Evolutionary conservation across 2,797 vertebrate genomes (phyloP).

Genomic region (Hapalemur alaotrensis): DNA sequence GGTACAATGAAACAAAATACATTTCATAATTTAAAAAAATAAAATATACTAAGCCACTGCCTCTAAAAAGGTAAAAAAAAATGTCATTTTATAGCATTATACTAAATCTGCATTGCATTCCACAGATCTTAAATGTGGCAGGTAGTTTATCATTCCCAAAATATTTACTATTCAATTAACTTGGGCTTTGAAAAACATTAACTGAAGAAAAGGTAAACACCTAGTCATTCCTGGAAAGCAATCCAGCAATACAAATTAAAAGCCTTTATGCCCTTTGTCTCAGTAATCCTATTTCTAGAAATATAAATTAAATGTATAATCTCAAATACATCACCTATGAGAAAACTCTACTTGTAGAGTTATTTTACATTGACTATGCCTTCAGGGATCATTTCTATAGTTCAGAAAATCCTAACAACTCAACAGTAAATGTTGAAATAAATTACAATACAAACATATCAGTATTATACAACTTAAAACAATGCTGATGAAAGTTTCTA

Average conservation of each 20-base stretch:
- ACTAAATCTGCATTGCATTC: neutral
- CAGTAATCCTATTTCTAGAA: slow-evolving; percentile 1
- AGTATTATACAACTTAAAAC: neutral
- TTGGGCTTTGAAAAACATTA: neutral
- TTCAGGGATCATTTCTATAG: too few relatives aligned
- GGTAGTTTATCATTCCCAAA: neutral
- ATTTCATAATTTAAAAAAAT: neutral
- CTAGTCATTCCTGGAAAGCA: neutral
- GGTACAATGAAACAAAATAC: neutral
- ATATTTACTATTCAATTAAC: neutral
- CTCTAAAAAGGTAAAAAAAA: neutral
- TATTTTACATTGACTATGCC: neutral
- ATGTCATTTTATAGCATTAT: neutral
- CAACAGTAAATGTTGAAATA: slow-evolving; percentile 4
- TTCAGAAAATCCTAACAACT: neutral
- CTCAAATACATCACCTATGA: neutral
- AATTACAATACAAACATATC: neutral
- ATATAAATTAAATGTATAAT: neutral
- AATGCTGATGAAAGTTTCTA: neutral
- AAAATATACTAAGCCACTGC: neutral
- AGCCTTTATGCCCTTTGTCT: neutral
- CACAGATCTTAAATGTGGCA: neutral
- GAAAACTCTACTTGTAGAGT: neutral
- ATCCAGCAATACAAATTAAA: neutral
- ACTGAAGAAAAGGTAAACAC: neutral